A percentile compares a stretch with the other conserved stretches of the same genome.
Conservation (phyloP, 2,888 invertebrate species). For the Amphipyra tragopoginis region DNA sequence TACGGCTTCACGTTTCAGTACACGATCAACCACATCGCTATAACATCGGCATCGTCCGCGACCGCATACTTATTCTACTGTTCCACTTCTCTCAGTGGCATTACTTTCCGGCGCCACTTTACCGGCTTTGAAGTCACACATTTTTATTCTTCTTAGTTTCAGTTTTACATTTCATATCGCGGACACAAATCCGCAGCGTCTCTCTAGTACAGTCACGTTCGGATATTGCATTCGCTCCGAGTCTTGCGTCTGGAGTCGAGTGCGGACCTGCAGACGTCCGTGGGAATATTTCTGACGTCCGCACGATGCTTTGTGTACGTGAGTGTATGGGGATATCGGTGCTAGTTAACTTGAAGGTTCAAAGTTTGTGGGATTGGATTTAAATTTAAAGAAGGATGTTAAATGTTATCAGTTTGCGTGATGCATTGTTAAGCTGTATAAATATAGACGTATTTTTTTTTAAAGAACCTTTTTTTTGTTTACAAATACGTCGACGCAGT, state of each 20-base stretch:
- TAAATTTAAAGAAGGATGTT: not conserved
- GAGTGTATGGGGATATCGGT: constrained; percentile 10
- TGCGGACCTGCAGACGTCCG: constrained; percentile 19
- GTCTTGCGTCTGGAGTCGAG: constrained; percentile 47
- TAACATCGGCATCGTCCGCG: not conserved
- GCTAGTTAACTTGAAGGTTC: not conserved
- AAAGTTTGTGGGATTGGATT: not conserved
- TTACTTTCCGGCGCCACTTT: constrained; percentile 32
- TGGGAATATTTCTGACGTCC: constrained; percentile 29
- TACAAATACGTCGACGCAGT: too few species aligned
- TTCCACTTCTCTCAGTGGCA: constrained; percentile 7
- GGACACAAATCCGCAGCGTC: constrained; percentile 38
- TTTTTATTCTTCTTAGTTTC: constrained; percentile 49
- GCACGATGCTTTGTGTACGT: constrained; percentile 37
- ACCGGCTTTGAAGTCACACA: constrained; percentile 37
- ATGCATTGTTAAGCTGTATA: too few species aligned
- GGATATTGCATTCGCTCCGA: constrained; percentile 58
- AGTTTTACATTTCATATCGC: constrained; percentile 54
- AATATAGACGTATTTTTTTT: too few species aligned
- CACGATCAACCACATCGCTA: too few species aligned
- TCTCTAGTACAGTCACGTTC: constrained; percentile 59
- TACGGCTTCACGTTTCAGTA: too few species aligned
- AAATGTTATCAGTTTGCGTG: too few species aligned
- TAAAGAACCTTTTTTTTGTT: too few species aligned
- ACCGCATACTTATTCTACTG: not conserved